Percentiles rank a stretch among this genome's conserved stretches.
phyloP scores from a whole-genome alignment of 2,888 invertebrate species.

The Yponomeuta malinellus region DNA sequence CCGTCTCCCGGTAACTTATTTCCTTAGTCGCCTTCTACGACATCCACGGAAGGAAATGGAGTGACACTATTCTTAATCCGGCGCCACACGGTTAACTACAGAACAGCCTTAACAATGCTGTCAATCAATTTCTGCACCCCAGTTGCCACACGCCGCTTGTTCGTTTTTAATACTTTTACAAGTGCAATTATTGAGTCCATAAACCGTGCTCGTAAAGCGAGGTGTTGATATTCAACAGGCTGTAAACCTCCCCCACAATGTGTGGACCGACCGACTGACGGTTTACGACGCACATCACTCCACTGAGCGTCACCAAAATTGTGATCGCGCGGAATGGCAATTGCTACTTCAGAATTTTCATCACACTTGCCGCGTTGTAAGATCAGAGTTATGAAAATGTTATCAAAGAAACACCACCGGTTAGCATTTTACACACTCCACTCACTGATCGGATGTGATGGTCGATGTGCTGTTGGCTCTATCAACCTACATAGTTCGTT shows the following conservation, averaged over 20 bases:
- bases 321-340: neutral
- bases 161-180: neutral
- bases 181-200: slow-evolving; percentile 12
- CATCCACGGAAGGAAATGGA: no score
- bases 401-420: no score
- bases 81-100: neutral
- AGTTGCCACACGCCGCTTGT: neutral
- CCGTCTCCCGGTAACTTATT: no score
- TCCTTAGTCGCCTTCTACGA: no score
- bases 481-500: no score
- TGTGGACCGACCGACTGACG: neutral
- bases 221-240: slow-evolving; percentile 2
- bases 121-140: neutral
- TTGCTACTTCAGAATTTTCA: neutral
- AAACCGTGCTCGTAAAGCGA: neutral
- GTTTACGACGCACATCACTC: neutral
- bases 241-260: neutral
- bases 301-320: neutral
- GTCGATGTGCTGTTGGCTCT: no score
- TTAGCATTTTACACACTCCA: no score
- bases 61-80: no score
- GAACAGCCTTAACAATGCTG: neutral
- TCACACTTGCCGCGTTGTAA: no score
- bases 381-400: no score
- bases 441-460: no score